Evolutionary conservation across 1,140 invertebrate species (phyloP).

Genomic region (Euglossa dilemma): DNA sequence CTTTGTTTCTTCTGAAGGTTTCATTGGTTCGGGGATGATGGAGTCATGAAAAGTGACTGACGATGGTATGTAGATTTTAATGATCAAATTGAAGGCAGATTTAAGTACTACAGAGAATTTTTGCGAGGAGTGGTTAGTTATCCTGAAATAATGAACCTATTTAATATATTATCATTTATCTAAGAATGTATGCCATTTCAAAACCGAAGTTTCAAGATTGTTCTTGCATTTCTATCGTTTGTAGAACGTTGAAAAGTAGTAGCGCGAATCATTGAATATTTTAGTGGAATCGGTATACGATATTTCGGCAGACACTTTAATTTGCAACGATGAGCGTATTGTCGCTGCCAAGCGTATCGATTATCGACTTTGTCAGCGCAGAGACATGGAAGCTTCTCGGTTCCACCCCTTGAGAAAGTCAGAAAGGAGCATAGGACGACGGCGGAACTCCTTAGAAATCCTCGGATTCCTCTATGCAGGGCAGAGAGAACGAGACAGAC

Average conservation of each 20-base stretch:
- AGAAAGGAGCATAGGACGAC: slow-evolving; percentile 40
- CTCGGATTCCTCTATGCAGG: slow-evolving; percentile 47
- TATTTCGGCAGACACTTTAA: background rate
- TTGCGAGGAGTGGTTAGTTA: no score
- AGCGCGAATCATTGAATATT: background rate
- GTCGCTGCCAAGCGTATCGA: slow-evolving; percentile 8
- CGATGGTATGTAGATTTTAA: no score
- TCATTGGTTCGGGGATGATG: no score
- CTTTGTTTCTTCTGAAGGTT: background rate
- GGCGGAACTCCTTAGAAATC: slow-evolving; percentile 53
- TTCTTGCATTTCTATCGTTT: no score
- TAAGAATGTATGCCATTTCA: no score
- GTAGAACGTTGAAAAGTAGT: no score
- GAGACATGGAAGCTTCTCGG: background rate
- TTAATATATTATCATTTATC: no score
- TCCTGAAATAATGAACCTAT: no score
- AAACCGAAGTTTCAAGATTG: no score
- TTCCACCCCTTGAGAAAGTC: slow-evolving; percentile 14
- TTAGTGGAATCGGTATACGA: background rate
- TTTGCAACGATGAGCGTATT: background rate
- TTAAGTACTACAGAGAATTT: no score
- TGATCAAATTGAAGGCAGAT: no score
- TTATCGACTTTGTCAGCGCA: slow-evolving; percentile 16
- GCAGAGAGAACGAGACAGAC: slow-evolving; percentile 22
- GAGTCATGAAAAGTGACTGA: no score